A percentile compares a stretch with the other conserved stretches of the same genome.
Evolutionary conservation across 2,113 vertebrate genomes (phyloP).

Genomic region (Cygnus atratus): DNA sequence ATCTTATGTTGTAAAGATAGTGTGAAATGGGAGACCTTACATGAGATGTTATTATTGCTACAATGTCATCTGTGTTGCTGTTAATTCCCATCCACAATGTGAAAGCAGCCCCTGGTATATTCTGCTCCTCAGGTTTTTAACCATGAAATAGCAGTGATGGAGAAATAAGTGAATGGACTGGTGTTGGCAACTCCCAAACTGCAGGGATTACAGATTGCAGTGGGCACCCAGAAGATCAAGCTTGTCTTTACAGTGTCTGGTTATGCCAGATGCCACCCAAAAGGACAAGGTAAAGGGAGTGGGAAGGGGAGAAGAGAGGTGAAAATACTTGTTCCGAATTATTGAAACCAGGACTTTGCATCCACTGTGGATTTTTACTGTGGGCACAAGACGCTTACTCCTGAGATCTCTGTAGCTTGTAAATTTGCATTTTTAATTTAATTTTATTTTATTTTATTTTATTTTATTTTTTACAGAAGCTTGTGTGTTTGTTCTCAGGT

Average conservation of each 20-base stretch:
- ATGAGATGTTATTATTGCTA: slow-evolving; percentile 24
- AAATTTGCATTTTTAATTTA: not conserved
- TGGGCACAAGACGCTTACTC: not conserved
- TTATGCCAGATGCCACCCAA: not conserved
- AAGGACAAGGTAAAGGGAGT: not conserved
- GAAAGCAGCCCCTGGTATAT: not conserved
- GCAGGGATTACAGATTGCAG: not conserved
- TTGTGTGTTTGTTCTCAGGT: not conserved
- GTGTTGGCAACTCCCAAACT: not conserved
- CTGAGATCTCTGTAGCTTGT: not conserved
- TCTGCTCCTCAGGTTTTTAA: not conserved
- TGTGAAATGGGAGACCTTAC: slow-evolving; percentile 50
- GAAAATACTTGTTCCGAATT: not conserved
- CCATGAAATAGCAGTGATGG: not conserved
- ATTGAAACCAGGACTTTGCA: not conserved
- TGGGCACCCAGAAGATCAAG: not conserved
- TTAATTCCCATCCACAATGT: not conserved
- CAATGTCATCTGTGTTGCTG: not conserved
- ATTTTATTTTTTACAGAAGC: not conserved
- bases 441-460: no score
- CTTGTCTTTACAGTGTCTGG: not conserved
- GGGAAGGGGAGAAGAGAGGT: not conserved
- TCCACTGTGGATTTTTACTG: accelerated
- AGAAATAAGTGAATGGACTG: not conserved
- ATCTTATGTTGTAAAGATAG: slow-evolving; percentile 45